A percentile compares a stretch with the other conserved stretches of the same genome.
Conservation (phyloP, 2,113 vertebrate species). For the Calonectris borealis region DNA sequence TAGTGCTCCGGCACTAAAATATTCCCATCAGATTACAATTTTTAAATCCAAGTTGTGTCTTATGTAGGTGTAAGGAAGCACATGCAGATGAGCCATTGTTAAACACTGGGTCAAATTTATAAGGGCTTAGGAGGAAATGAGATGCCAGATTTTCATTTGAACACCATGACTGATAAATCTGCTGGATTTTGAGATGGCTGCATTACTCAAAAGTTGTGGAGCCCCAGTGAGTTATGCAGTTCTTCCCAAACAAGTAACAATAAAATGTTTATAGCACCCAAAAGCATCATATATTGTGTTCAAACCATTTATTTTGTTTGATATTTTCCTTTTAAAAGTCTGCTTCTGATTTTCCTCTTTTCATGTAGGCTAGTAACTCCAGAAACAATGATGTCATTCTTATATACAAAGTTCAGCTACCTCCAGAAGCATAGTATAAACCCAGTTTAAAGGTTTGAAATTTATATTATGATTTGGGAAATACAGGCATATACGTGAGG, state of each 20-base stretch:
- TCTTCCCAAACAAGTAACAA: conserved; percentile 50
- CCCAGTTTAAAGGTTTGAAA: neutral
- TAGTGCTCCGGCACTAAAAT: neutral
- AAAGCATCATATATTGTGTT: conserved; percentile 9
- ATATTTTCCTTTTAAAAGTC: conserved; percentile 40
- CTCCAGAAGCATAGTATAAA: neutral
- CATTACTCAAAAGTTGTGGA: conserved; percentile 33
- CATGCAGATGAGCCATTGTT: neutral
- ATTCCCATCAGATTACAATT: neutral
- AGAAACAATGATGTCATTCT: conserved; percentile 40
- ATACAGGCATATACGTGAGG: neutral
- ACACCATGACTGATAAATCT: conserved; percentile 27
- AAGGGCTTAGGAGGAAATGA: conserved; percentile 1
- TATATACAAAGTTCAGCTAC: neutral
- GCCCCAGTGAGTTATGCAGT: conserved; percentile 12
- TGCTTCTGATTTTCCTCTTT: conserved; percentile 9
- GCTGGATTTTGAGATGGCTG: conserved; percentile 13
- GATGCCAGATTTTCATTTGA: conserved; percentile 18
- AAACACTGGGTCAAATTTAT: neutral
- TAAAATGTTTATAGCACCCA: conserved; percentile 48
- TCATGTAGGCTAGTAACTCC: neutral
- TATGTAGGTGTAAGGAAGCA: neutral
- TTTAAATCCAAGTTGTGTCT: neutral
- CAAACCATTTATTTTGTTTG: conserved; percentile 40
- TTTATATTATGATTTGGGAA: neutral